phyloP scores from a whole-genome alignment of 2,797 vertebrate species.

The Mormyrus hasselquistii region DNA sequence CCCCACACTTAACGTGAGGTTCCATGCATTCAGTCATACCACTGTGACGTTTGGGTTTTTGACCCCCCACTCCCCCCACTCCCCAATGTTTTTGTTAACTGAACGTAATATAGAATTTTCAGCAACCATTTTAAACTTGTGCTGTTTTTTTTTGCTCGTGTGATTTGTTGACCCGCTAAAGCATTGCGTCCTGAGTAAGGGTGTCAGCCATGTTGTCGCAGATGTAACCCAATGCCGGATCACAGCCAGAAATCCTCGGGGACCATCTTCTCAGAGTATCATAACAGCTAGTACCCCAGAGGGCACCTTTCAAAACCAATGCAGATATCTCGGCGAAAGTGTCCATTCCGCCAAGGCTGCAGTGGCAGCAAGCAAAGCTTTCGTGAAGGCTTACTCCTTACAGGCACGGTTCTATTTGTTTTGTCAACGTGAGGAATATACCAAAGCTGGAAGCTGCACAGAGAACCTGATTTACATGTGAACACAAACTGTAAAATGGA shows the following conservation, averaged over 20 bases:
- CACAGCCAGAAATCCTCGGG: background rate
- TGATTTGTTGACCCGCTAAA: background rate
- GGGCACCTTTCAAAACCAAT: background rate
- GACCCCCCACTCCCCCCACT: background rate
- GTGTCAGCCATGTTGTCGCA: background rate
- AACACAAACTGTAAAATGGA: background rate
- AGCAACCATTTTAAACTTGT: background rate
- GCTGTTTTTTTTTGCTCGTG: background rate
- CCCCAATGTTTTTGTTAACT: background rate
- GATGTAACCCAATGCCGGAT: background rate
- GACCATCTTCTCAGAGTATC: background rate
- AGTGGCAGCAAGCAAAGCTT: background rate
- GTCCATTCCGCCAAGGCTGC: background rate
- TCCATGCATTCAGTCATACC: background rate
- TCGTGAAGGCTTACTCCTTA: background rate
- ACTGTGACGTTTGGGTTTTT: background rate
- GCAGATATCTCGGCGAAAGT: slow-evolving; percentile 8
- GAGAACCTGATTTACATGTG: slow-evolving; percentile 18
- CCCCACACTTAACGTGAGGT: background rate
- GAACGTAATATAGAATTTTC: background rate
- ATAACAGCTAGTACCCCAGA: background rate
- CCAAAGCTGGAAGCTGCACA: background rate
- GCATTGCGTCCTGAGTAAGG: background rate
- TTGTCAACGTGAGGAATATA: slow-evolving; percentile 29
- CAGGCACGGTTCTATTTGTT: slow-evolving; percentile 28